Conservation (phyloP, 2,888 invertebrate species). For the Amphipoea oculea region DNA sequence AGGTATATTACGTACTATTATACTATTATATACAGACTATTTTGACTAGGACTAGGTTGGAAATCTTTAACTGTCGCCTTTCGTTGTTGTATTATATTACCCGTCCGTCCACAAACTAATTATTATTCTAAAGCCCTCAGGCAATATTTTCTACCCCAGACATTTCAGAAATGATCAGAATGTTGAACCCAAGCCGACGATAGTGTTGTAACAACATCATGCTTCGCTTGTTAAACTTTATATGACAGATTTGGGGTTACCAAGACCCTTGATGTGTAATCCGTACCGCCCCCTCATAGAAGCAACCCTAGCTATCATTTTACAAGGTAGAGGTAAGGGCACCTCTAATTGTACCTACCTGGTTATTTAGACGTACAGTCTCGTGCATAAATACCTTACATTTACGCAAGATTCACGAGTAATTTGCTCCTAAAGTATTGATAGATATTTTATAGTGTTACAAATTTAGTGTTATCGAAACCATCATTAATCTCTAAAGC, state of each 20-base stretch:
- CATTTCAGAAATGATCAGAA: slow-evolving; percentile 28
- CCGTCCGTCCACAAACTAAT: background rate
- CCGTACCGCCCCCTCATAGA: slow-evolving; percentile 25
- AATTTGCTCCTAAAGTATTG: background rate
- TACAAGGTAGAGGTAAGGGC: slow-evolving; percentile 18
- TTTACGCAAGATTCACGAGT: background rate
- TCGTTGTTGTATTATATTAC: background rate
- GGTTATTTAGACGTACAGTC: background rate
- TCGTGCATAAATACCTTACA: background rate
- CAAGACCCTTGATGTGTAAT: slow-evolving; percentile 37
- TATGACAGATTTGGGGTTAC: slow-evolving; percentile 49
- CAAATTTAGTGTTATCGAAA: background rate
- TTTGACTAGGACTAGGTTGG: too few species aligned
- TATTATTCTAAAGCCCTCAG: background rate
- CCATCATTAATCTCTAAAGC: too few species aligned
- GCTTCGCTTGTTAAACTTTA: slow-evolving; percentile 43
- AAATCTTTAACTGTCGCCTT: background rate
- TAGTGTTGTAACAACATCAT: slow-evolving; percentile 27
- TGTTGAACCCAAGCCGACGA: slow-evolving; percentile 9
- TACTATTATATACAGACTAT: too few species aligned
- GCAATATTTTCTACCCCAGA: background rate
- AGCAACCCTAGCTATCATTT: slow-evolving; percentile 45
- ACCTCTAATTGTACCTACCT: slow-evolving; percentile 24
- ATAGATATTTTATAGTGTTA: background rate
- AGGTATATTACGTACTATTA: too few species aligned